Evolutionary conservation across 53 echinoderm and acorn worm genomes (phyloP).

Genomic region (Stichopus horrens): DNA sequence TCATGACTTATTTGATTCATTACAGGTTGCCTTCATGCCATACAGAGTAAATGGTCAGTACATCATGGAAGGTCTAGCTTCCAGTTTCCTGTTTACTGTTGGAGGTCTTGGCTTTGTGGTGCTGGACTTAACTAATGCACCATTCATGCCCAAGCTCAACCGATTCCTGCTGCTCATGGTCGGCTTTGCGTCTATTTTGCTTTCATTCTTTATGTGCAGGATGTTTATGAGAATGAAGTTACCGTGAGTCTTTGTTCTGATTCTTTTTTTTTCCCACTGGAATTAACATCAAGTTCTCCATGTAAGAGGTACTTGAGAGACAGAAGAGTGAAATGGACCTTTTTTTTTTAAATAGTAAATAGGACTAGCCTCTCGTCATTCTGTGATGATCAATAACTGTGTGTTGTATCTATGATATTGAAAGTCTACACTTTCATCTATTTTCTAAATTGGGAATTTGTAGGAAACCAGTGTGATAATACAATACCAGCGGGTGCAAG

Average conservation of each 20-base stretch:
- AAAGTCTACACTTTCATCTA: too few species aligned
- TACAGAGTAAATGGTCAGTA: constrained; percentile 99
- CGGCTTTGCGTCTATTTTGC: constrained; percentile 82
- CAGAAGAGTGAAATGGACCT: too few species aligned
- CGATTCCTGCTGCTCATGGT: constrained; percentile 90
- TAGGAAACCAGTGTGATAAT: too few species aligned
- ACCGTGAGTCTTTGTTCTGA: constrained; percentile 71
- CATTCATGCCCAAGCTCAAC: constrained; percentile 90
- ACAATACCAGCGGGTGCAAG: too few species aligned
- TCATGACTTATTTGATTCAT: constrained; percentile 16
- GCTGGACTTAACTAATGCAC: constrained; percentile 90
- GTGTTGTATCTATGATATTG: too few species aligned
- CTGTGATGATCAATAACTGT: too few species aligned
- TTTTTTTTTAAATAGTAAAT: too few species aligned
- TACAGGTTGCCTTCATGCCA: constrained; percentile 98
- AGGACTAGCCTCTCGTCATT: too few species aligned
- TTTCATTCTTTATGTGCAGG: constrained; percentile 97
- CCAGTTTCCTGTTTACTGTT: constrained; percentile 93
- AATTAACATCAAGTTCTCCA: too few species aligned
- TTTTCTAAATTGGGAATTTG: too few species aligned
- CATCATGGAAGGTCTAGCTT: constrained; percentile 98
- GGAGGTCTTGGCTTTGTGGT: constrained; percentile 97
- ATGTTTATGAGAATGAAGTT: constrained; percentile 99
- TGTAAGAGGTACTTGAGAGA: too few species aligned
- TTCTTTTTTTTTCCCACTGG: background rate